Evolutionary conservation across 1,140 invertebrate genomes (phyloP).

Genomic region (Temnothorax curvispinosus): DNA sequence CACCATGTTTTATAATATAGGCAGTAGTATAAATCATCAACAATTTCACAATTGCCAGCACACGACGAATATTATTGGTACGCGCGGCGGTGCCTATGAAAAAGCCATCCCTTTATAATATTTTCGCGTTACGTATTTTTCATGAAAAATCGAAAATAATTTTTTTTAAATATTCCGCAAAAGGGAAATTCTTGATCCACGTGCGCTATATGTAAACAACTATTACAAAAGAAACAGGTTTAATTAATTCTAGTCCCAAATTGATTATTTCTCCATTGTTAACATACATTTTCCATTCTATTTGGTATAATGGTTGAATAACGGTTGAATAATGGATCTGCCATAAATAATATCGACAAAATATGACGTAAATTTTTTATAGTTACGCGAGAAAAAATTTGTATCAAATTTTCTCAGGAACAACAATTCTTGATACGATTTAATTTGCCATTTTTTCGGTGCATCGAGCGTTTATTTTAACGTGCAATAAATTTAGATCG

Average conservation of each 20-base stretch:
- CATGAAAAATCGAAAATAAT: slow-evolving; percentile 22
- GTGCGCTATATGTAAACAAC: background rate
- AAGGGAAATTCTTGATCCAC: background rate
- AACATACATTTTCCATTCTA: background rate
- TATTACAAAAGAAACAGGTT: background rate
- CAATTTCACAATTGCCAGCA: slow-evolving; percentile 27
- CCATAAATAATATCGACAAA: background rate
- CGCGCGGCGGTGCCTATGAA: background rate
- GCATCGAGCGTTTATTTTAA: background rate
- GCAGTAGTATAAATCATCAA: slow-evolving; percentile 32
- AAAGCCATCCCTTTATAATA: slow-evolving; percentile 23
- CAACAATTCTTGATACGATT: background rate
- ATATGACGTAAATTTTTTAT: background rate
- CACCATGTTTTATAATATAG: slow-evolving; percentile 27
- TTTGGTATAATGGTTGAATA: background rate
- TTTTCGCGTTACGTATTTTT: background rate
- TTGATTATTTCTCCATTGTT: background rate
- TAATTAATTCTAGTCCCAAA: slow-evolving; percentile 10
- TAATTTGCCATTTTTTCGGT: background rate
- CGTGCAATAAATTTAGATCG: background rate
- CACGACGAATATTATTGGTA: slow-evolving; percentile 9
- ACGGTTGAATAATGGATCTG: background rate
- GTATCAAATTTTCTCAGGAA: background rate
- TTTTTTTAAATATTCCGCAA: slow-evolving; percentile 16
- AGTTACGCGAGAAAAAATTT: background rate